Percentiles rank a stretch among this genome's conserved stretches.
phyloP scores from a whole-genome alignment of 2,797 vertebrate genomes.

The Telmatherina bonti region DNA sequence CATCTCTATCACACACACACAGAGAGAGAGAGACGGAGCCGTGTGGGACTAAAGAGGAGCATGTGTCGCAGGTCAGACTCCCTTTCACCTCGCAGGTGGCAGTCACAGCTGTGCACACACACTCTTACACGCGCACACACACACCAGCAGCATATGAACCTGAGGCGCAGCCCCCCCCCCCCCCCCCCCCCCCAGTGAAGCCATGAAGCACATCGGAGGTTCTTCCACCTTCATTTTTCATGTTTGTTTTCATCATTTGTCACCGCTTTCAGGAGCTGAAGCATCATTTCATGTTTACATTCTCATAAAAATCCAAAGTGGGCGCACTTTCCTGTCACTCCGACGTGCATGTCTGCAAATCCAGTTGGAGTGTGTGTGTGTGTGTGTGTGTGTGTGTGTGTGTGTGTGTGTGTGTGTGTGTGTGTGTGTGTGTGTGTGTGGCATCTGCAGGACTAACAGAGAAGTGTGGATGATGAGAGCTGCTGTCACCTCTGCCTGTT shows the following conservation, averaged over 20 bases:
- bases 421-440: too few species aligned
- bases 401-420: too few species aligned
- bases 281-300: not conserved
- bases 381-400: too few species aligned
- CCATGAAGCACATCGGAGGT: not conserved
- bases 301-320: not conserved
- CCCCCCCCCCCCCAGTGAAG: constrained; percentile 58
- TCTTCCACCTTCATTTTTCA: constrained; percentile 2
- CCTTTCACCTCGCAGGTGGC: constrained; percentile 70
- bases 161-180: too few species aligned
- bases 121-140: not conserved
- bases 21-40: constrained; percentile 26
- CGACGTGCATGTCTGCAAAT: constrained; percentile 7
- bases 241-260: constrained; percentile 17
- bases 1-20: constrained; percentile 21
- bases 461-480: not conserved
- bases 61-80: constrained; percentile 69
- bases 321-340: not conserved
- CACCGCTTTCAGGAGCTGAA: too few species aligned
- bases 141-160: constrained; percentile 1
- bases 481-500: constrained; percentile 46
- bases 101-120: constrained; percentile 60
- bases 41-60: constrained; percentile 66
- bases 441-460: not conserved
- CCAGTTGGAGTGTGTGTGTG: not conserved